A percentile compares a stretch with the other conserved stretches of the same genome.
Evolutionary conservation across 2,113 vertebrate genomes (phyloP).

Genomic region (Platycercus adscitus): DNA sequence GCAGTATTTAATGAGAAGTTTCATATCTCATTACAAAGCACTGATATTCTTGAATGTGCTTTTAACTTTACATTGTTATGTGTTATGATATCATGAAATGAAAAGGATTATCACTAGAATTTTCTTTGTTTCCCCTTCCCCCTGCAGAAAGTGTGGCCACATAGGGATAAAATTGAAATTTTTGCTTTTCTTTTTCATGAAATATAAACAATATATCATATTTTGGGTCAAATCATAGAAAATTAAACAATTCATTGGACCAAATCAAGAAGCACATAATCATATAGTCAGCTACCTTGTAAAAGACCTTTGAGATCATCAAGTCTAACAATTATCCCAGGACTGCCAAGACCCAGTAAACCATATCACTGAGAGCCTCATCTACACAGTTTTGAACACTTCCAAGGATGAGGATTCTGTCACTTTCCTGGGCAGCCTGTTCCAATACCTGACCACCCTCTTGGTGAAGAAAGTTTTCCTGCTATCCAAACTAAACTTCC

Average conservation of each 20-base stretch:
- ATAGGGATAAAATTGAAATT: background rate
- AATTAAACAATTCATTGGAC: background rate
- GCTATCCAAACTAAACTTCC: too few species aligned
- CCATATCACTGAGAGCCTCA: too few species aligned
- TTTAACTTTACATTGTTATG: background rate
- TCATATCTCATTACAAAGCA: background rate
- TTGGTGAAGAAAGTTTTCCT: too few species aligned
- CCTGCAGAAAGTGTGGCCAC: fast-evolving
- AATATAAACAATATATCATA: background rate
- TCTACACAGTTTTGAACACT: too few species aligned
- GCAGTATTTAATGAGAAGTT: background rate
- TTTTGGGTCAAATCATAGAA: background rate
- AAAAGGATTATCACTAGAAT: background rate
- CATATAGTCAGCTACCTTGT: too few species aligned
- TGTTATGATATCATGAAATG: background rate
- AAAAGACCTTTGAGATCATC: too few species aligned
- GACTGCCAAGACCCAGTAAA: too few species aligned
- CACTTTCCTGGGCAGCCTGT: too few species aligned
- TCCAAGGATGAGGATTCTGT: too few species aligned
- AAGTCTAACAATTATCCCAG: too few species aligned
- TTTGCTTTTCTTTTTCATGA: background rate
- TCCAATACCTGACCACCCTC: too few species aligned
- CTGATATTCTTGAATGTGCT: background rate
- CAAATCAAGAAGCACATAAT: background rate
- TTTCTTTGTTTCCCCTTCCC: background rate